phyloP scores from a whole-genome alignment of 2,888 invertebrate species.

The Drosophila limbata region DNA sequence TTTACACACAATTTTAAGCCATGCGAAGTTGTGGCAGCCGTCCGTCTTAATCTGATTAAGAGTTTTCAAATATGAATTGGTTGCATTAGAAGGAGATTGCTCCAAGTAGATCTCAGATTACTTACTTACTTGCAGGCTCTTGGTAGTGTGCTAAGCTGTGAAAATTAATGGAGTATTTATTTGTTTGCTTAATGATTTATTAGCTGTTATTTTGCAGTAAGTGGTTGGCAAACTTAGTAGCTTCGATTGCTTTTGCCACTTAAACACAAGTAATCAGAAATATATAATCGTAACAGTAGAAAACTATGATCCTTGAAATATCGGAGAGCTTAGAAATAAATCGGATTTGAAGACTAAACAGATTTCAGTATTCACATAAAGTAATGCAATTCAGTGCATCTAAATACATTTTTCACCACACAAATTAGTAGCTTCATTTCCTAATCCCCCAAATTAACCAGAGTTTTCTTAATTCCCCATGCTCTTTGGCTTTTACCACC shows the following conservation, averaged over 20 bases:
- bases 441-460: conserved; percentile 11
- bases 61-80: conserved; percentile 71
- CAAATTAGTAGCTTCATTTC: conserved; percentile 12
- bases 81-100: conserved; percentile 51
- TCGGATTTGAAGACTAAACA: not conserved
- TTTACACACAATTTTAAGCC: conserved; percentile 60
- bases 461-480: conserved; percentile 31
- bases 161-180: conserved; percentile 78
- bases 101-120: conserved; percentile 35
- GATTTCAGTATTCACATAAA: not conserved
- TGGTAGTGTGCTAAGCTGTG: conserved; percentile 62
- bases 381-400: not conserved
- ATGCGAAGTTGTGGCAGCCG: conserved; percentile 31
- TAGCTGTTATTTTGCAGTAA: conserved; percentile 47
- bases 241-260: not conserved
- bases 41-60: conserved; percentile 68
- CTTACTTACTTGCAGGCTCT: conserved; percentile 12
- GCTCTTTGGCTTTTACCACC: conserved; percentile 35
- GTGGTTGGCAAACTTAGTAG: conserved; percentile 26
- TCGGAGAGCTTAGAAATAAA: not conserved
- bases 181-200: conserved; percentile 76
- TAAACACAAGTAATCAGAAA: not conserved
- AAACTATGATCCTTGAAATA: not conserved
- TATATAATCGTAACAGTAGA: not conserved
- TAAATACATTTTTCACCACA: not conserved